Conservation (phyloP, 1,140 invertebrate genomes). For the Aphelenchoides fujianensis region DNA sequence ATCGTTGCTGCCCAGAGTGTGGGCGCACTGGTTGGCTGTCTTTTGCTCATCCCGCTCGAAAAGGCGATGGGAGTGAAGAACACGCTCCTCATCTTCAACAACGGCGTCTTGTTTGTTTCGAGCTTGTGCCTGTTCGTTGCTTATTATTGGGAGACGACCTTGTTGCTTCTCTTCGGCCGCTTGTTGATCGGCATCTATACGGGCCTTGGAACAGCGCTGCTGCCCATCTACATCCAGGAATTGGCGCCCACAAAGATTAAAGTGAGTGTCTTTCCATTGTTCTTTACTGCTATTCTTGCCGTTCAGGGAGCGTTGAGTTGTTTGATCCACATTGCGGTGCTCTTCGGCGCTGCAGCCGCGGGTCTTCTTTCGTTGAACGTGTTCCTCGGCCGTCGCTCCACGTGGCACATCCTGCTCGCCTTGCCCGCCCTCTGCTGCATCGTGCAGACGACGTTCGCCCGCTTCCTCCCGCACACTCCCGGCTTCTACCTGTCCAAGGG, state of each 20-base stretch:
- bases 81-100: slow-evolving; percentile 20
- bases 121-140: slow-evolving; percentile 28
- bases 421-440: slow-evolving; percentile 18
- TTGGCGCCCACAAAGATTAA: slow-evolving; percentile 33
- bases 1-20: slow-evolving; percentile 27
- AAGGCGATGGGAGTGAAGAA: slow-evolving; percentile 22
- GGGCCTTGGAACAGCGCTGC: slow-evolving; percentile 21
- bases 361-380: slow-evolving; percentile 23
- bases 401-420: slow-evolving; percentile 27
- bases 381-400: slow-evolving; percentile 7
- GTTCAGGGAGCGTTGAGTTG: slow-evolving; percentile 29
- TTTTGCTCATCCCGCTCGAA: slow-evolving; percentile 21
- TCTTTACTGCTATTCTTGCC: not conserved
- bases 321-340: slow-evolving; percentile 32
- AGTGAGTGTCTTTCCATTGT: not conserved
- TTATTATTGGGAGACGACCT: slow-evolving; percentile 19
- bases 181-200: slow-evolving; percentile 30
- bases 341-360: slow-evolving; percentile 23
- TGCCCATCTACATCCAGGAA: slow-evolving; percentile 31
- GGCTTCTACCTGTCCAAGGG: slow-evolving; percentile 25
- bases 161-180: slow-evolving; percentile 24
- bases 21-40: slow-evolving; percentile 28
- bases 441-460: slow-evolving; percentile 5
- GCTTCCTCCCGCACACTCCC: slow-evolving; percentile 26
- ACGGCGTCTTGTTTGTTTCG: slow-evolving; percentile 18